Percentiles rank a stretch among this genome's conserved stretches.
phyloP scores from a whole-genome alignment of 2,888 invertebrate genomes.

The Papilio gigon region DNA sequence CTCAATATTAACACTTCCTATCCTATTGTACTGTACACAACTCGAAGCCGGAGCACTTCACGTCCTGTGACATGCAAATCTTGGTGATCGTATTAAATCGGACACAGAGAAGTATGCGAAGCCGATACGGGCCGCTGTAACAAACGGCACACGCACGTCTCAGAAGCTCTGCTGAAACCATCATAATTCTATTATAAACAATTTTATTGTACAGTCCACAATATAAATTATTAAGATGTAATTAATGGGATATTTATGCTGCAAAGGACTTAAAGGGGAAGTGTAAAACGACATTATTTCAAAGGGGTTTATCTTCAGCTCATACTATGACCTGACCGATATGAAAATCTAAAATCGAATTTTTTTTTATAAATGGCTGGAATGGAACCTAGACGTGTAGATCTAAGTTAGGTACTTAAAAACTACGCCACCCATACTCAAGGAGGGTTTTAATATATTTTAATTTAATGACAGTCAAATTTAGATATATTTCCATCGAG shows the following conservation, averaged over 20 bases:
- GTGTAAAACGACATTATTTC: too few relatives aligned
- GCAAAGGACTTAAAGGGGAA: too few relatives aligned
- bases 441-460: neutral
- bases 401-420: too few relatives aligned
- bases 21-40: slow-evolving; percentile 6
- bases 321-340: too few relatives aligned
- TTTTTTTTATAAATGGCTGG: too few relatives aligned
- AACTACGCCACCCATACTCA: too few relatives aligned
- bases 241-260: too few relatives aligned
- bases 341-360: too few relatives aligned
- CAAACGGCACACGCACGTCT: slow-evolving; percentile 55
- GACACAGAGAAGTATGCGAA: slow-evolving; percentile 65
- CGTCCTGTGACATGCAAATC: slow-evolving; percentile 80
- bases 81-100: slow-evolving; percentile 79
- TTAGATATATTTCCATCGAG: neutral
- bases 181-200: slow-evolving; percentile 66
- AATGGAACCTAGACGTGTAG: neutral
- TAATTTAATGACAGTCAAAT: neutral
- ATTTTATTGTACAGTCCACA: slow-evolving; percentile 56
- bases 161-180: slow-evolving; percentile 47
- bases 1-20: slow-evolving; percentile 11
- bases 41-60: slow-evolving; percentile 26
- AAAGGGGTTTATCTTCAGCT: too few relatives aligned
- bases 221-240: neutral
- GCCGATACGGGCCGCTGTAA: slow-evolving; percentile 70